Evolutionary conservation across 1,140 invertebrate species (phyloP).

Genomic region (Achroia grisella): DNA sequence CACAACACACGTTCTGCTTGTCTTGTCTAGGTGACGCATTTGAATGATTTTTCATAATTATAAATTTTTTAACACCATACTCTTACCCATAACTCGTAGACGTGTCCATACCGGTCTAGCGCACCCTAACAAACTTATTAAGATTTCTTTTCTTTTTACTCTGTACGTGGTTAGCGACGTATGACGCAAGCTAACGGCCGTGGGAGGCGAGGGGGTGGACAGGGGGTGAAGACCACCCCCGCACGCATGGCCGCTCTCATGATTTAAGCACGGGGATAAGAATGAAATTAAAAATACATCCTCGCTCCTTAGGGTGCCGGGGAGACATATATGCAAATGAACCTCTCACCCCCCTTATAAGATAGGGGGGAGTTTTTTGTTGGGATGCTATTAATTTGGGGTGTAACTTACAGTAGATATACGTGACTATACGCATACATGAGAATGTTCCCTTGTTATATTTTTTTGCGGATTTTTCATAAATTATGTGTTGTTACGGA

Average conservation of each 20-base stretch:
- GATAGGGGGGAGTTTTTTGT: slow-evolving; percentile 67
- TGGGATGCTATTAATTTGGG: slow-evolving; percentile 72
- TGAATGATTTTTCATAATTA: too few relatives aligned
- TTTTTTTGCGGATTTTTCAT: slow-evolving; percentile 15
- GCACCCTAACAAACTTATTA: slow-evolving; percentile 71
- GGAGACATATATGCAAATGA: slow-evolving; percentile 73
- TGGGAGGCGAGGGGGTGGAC: slow-evolving; percentile 24
- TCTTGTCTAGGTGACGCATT: too few relatives aligned
- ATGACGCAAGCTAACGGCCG: slow-evolving; percentile 64
- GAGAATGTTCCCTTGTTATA: slow-evolving; percentile 31
- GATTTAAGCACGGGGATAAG: slow-evolving; percentile 72
- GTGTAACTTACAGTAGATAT: slow-evolving; percentile 58
- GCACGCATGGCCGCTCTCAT: slow-evolving; percentile 72
- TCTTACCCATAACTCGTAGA: slow-evolving; percentile 2
- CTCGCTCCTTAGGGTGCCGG: slow-evolving; percentile 64
- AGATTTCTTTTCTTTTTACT: slow-evolving; percentile 72
- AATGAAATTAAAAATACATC: slow-evolving; percentile 74
- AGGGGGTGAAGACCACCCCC: slow-evolving; percentile 26
- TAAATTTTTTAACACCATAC: too few relatives aligned
- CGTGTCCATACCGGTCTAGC: slow-evolving; percentile 42
- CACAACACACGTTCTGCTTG: too few relatives aligned
- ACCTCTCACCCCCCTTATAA: slow-evolving; percentile 47
- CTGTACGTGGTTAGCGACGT: slow-evolving; percentile 70
- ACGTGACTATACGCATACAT: slow-evolving; percentile 35
- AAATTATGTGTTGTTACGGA: slow-evolving; percentile 59